These are phyloP conservation scores for Macroglossus sobrinus DNA, from an alignment of 2,113 vertebrate genomes.

Conservation along the genomic window DNA sequence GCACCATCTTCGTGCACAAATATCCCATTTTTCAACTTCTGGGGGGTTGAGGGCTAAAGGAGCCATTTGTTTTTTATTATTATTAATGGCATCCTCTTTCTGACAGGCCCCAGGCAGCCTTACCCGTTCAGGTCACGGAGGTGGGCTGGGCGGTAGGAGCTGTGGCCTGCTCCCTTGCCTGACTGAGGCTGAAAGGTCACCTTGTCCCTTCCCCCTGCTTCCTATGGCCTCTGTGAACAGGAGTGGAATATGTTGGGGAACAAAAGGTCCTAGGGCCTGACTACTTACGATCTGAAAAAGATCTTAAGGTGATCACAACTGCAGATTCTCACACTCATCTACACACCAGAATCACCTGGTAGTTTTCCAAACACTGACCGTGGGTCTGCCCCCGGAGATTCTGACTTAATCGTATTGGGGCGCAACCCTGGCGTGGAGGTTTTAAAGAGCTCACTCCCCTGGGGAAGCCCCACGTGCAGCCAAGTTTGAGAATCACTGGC, in stretches of 20 bases:
- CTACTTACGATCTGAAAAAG: neutral
- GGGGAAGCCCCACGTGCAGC: neutral
- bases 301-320: neutral
- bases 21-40: constrained; percentile 67
- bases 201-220: neutral
- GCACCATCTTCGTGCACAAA: constrained; percentile 63
- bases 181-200: neutral
- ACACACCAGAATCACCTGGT: neutral
- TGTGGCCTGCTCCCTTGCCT: neutral
- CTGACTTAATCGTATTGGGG: neutral
- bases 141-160: neutral
- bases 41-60: constrained; percentile 40
- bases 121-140: constrained; percentile 6
- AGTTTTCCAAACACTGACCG: neutral
- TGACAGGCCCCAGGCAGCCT: constrained; percentile 65
- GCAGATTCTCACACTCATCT: neutral
- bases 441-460: neutral
- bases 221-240: rapidly evolving
- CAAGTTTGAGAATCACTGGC: neutral
- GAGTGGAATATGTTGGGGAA: neutral
- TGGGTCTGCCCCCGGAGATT: neutral
- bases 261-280: neutral
- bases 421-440: neutral
- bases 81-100: constrained; percentile 63
- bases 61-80: constrained; percentile 70